These are phyloP conservation scores for Thryonomys swinderianus DNA, from an alignment of 2,113 vertebrate genomes.

Conservation along the genomic window DNA sequence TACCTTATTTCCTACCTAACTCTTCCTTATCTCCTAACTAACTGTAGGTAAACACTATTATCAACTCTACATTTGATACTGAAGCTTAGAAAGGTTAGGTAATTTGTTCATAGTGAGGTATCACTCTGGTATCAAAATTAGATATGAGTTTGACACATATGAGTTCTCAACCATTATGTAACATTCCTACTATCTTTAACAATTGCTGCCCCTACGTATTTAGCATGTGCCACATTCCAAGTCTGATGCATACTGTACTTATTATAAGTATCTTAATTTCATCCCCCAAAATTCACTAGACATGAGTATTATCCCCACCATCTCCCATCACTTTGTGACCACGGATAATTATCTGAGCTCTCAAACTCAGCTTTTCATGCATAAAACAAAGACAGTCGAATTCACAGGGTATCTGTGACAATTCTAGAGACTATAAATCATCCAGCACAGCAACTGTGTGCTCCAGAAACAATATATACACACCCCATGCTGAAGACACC, in stretches of 20 bases:
- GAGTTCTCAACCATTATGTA: no score
- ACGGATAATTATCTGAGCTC: constrained; percentile 1
- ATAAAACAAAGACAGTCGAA: not conserved
- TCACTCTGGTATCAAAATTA: no score
- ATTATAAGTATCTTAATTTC: not conserved
- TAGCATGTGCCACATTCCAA: not conserved
- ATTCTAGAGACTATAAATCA: not conserved
- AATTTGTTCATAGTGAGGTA: no score
- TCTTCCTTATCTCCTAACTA: no score
- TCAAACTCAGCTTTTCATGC: no score
- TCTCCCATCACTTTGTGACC: not conserved
- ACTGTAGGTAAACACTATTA: no score
- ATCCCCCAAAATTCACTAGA: not conserved
- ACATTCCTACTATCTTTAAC: no score
- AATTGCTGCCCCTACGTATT: not conserved
- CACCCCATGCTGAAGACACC: not conserved
- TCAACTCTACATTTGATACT: no score
- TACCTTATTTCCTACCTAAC: no score
- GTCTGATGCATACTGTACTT: not conserved
- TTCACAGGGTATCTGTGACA: not conserved
- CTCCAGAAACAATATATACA: not conserved
- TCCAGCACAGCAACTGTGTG: not conserved
- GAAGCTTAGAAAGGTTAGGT: no score
- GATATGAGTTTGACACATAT: no score
- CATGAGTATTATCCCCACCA: not conserved